phyloP scores from a whole-genome alignment of 2,113 vertebrate species.

The Hippocampus mohnikei region DNA sequence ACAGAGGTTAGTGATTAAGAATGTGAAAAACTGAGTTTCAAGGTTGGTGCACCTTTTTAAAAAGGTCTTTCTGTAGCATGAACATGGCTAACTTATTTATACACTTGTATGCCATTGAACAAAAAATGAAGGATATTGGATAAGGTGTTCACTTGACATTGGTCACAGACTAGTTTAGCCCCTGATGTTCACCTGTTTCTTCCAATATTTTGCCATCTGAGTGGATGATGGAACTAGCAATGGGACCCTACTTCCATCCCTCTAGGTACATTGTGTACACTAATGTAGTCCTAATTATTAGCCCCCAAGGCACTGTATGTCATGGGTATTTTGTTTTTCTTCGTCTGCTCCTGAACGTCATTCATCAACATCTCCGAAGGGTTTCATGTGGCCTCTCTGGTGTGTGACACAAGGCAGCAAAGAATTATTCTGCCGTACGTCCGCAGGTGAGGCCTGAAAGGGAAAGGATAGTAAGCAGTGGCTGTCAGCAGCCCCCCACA shows the following conservation, averaged over 20 bases:
- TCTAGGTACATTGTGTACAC: not conserved
- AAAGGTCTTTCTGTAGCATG: not conserved
- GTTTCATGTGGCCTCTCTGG: conserved; percentile 17
- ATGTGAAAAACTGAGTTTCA: not conserved
- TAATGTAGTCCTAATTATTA: not conserved
- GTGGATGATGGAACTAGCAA: conserved; percentile 13
- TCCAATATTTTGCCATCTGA: conserved; percentile 15
- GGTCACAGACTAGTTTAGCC: conserved; percentile 26
- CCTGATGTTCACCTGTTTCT: conserved; percentile 17
- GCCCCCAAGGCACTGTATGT: not conserved
- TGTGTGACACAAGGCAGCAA: conserved; percentile 12
- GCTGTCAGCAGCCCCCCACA: conserved; percentile 25
- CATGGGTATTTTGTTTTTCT: not conserved
- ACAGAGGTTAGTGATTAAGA: not conserved
- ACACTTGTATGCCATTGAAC: not conserved
- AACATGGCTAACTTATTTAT: not conserved
- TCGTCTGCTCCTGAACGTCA: not conserved
- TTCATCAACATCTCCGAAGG: conserved; percentile 17
- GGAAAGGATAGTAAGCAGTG: conserved; percentile 13
- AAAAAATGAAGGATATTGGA: conserved; percentile 33
- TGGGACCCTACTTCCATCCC: not conserved
- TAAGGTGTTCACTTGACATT: conserved; percentile 41
- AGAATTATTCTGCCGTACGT: conserved; percentile 13
- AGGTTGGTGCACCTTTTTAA: not conserved
- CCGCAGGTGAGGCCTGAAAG: conserved; percentile 11